Conservation (phyloP, 2,113 vertebrate species). For the Periophthalmus modestus region DNA sequence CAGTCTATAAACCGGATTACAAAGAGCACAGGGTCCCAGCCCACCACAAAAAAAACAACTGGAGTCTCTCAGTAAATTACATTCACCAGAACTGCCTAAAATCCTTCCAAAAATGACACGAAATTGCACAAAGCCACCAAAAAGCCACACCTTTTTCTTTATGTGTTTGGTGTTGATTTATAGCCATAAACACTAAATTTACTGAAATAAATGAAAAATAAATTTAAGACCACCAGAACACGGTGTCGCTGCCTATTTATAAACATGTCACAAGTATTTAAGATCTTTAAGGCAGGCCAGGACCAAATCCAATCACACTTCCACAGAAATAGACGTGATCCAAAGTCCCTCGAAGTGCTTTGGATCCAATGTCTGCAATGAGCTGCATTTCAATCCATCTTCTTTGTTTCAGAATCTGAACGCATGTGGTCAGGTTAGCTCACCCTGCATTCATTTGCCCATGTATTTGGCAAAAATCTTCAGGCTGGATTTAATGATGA, state of each 20-base stretch:
- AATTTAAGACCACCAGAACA: background rate
- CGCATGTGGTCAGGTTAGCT: background rate
- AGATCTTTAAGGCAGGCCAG: background rate
- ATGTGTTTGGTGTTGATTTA: background rate
- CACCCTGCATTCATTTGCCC: background rate
- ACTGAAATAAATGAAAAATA: background rate
- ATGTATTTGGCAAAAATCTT: background rate
- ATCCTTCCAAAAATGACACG: background rate
- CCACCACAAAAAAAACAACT: background rate
- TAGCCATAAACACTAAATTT: background rate
- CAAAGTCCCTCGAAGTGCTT: background rate
- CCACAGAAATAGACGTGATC: background rate
- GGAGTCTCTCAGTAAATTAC: background rate
- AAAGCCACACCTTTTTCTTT: background rate
- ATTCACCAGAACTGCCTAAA: background rate
- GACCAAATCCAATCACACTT: background rate
- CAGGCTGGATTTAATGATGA: background rate
- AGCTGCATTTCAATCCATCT: slow-evolving; percentile 5
- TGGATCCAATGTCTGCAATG: background rate
- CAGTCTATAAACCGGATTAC: slow-evolving; percentile 30
- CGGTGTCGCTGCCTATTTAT: background rate
- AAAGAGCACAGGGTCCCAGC: slow-evolving; percentile 14
- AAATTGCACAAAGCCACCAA: background rate
- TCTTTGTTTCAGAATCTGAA: background rate
- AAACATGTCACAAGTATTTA: background rate